Conservation (phyloP, 2,888 invertebrate genomes). For the Lepetodrilus schrolli region DNA sequence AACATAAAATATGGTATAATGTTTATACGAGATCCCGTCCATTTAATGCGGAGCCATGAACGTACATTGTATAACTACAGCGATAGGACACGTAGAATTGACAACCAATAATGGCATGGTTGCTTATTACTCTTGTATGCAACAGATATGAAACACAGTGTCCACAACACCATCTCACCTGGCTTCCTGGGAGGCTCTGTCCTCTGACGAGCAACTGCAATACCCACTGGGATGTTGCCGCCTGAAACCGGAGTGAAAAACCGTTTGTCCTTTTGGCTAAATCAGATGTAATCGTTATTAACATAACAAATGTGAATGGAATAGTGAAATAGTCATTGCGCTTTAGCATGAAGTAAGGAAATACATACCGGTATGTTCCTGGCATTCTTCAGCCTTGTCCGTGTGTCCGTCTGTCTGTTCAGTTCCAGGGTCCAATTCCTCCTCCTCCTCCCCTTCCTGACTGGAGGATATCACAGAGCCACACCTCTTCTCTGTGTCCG, state of each 20-base stretch:
- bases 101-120: too few species aligned
- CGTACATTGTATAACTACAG: too few species aligned
- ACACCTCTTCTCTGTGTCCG: conserved; percentile 32
- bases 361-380: conserved; percentile 8
- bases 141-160: too few species aligned
- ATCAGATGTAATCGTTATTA: too few species aligned
- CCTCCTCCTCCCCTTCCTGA: background rate
- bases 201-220: conserved; percentile 63
- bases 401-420: conserved; percentile 8
- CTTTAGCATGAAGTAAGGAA: background rate
- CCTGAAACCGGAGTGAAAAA: conserved; percentile 29
- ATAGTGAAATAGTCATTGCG: background rate
- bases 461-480: conserved; percentile 23
- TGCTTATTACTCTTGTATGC: too few species aligned
- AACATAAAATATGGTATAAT: conserved; percentile 6
- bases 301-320: too few species aligned
- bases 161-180: too few species aligned
- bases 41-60: too few species aligned
- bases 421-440: background rate
- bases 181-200: conserved; percentile 30
- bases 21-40: too few species aligned
- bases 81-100: too few species aligned
- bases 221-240: conserved; percentile 63
- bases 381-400: conserved; percentile 26
- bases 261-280: too few species aligned